phyloP scores from a whole-genome alignment of 2,888 invertebrate genomes.

The Drosophila paucipuncta region DNA sequence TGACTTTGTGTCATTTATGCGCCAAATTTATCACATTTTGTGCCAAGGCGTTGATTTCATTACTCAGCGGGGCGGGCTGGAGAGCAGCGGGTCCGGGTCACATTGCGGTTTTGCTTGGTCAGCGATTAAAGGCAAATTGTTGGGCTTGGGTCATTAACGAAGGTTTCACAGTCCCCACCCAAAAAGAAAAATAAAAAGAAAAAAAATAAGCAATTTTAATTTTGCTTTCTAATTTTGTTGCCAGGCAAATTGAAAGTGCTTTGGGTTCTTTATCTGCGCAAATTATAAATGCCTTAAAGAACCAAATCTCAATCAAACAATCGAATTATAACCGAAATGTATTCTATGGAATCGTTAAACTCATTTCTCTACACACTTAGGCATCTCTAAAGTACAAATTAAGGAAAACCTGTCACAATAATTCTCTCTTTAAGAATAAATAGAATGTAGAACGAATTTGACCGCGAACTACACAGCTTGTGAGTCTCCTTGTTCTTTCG shows the following conservation, averaged over 20 bases:
- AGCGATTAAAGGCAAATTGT: conserved; percentile 54
- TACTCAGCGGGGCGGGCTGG: conserved; percentile 16
- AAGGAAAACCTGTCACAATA: conserved; percentile 72
- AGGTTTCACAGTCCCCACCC: conserved; percentile 8
- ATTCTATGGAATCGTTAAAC: conserved; percentile 4
- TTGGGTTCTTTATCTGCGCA: neutral
- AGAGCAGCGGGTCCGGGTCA: neutral
- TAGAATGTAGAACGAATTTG: conserved; percentile 23
- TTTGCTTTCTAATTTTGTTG: conserved; percentile 19
- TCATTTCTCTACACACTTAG: neutral
- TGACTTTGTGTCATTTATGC: conserved; percentile 68
- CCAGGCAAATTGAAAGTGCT: conserved; percentile 17
- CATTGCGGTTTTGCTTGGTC: conserved; percentile 41
- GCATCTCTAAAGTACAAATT: conserved; percentile 45
- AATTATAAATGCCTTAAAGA: neutral
- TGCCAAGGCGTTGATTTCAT: conserved; percentile 57
- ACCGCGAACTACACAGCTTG: conserved; percentile 36
- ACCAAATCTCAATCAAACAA: neutral
- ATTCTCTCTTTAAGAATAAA: conserved; percentile 32
- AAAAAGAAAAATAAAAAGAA: neutral
- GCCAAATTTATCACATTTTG: conserved; percentile 66
- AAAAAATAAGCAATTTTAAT: conserved; percentile 29
- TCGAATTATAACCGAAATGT: conserved; percentile 12
- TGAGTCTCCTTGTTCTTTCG: neutral
- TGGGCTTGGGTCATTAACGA: conserved; percentile 54